Evolutionary conservation across 1,140 invertebrate species (phyloP).

Genomic region (Formica selysi): DNA sequence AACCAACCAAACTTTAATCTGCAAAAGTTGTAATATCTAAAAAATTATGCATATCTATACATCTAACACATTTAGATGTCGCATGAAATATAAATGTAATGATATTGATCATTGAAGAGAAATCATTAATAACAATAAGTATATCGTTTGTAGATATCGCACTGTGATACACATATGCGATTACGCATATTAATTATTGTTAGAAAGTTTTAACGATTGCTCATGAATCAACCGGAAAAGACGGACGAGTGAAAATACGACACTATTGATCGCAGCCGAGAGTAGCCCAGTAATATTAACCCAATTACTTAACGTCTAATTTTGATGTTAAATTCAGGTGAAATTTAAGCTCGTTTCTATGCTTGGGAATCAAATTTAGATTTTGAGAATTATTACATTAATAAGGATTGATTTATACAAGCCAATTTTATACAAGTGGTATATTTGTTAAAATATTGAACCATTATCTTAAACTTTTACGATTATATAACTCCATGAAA

Average conservation of each 20-base stretch:
- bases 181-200: conserved; percentile 75
- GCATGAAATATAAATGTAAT: not conserved
- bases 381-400: conserved; percentile 42
- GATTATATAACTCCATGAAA: not conserved
- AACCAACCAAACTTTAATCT: not conserved
- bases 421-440: no score
- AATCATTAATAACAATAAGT: conserved; percentile 34
- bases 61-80: no score
- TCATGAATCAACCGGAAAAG: conserved; percentile 79
- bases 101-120: not conserved
- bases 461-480: not conserved
- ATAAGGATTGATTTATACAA: not conserved
- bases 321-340: conserved; percentile 15
- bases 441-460: conserved; percentile 10
- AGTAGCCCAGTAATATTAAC: conserved; percentile 56
- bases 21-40: not conserved
- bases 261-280: conserved; percentile 66
- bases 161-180: conserved; percentile 26
- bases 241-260: conserved; percentile 77
- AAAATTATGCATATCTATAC: not conserved
- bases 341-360: conserved; percentile 30
- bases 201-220: conserved; percentile 84
- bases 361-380: not conserved
- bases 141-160: conserved; percentile 14
- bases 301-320: conserved; percentile 47